Conservation (phyloP, 2,113 vertebrate species). For the Xenopus tropicalis region DNA sequence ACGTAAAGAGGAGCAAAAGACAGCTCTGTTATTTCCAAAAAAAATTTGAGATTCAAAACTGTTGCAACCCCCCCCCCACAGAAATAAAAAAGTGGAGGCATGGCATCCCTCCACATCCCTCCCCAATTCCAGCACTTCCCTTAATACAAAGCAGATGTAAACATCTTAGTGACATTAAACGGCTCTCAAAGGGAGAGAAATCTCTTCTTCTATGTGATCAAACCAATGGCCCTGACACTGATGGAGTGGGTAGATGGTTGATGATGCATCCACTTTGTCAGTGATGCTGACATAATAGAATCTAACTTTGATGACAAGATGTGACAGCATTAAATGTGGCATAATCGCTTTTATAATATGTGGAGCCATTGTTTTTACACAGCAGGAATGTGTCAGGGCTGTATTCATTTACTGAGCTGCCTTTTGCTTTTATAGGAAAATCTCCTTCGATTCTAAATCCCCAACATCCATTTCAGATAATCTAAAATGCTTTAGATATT, state of each 20-base stretch:
- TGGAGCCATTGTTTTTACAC: background rate
- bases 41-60: no score
- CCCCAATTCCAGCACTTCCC: no score
- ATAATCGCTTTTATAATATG: background rate
- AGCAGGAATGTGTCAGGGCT: background rate
- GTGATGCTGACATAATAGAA: background rate
- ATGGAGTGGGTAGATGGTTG: background rate
- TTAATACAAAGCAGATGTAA: no score
- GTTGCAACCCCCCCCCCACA: no score
- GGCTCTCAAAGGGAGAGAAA: no score
- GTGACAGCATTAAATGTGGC: conserved; percentile 5
- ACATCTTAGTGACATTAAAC: no score
- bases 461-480: background rate
- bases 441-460: background rate
- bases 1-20: no score
- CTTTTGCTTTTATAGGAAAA: background rate
- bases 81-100: no score
- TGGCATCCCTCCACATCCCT: no score
- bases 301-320: conserved; percentile 3
- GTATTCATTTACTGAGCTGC: background rate
- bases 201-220: background rate
- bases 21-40: no score
- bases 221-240: background rate
- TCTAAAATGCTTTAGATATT: no score
- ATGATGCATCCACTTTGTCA: background rate